Percentiles rank a stretch among this genome's conserved stretches.
phyloP scores from a whole-genome alignment of 1,140 invertebrate species.

The Melipona quadrifasciata region DNA sequence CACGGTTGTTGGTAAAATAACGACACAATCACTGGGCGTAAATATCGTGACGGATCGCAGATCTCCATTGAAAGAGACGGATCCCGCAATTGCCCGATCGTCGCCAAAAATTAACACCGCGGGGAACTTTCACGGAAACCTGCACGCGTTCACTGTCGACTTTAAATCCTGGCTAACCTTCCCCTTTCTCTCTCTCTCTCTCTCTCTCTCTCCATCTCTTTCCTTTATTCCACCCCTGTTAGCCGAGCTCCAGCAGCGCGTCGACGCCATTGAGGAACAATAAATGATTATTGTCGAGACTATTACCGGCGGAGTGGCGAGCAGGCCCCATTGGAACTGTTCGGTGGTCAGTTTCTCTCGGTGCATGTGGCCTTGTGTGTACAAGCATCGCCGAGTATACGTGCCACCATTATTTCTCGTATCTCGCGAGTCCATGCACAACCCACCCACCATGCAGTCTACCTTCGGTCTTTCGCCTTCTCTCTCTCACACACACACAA shows the following conservation, averaged over 20 bases:
- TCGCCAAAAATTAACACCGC: background rate
- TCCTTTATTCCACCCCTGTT: background rate
- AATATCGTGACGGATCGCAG: too few species aligned
- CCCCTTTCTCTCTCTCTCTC: slow-evolving; percentile 22
- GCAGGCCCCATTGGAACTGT: slow-evolving; percentile 64
- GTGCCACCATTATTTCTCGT: slow-evolving; percentile 74
- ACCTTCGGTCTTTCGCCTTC: slow-evolving; percentile 8
- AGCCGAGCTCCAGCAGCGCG: slow-evolving; percentile 46
- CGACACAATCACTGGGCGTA: too few species aligned
- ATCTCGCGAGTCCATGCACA: slow-evolving; percentile 72
- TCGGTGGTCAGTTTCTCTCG: slow-evolving; percentile 67
- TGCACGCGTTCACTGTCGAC: slow-evolving; percentile 5
- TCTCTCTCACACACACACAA: background rate
- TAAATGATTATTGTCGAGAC: slow-evolving; percentile 72
- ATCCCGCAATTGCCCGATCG: background rate
- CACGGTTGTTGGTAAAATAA: too few species aligned
- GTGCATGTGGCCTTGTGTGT: slow-evolving; percentile 65
- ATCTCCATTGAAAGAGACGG: too few species aligned
- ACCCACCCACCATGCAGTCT: slow-evolving; percentile 38
- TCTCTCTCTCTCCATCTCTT: background rate
- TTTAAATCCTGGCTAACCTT: slow-evolving; percentile 48
- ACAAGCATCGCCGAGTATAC: slow-evolving; percentile 62
- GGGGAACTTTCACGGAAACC: background rate
- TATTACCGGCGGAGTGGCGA: slow-evolving; percentile 66
- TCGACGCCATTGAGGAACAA: slow-evolving; percentile 70